Evolutionary conservation across 2,888 invertebrate genomes (phyloP), one percentile per base, ranked within the genome.

Genomic region (Clusia tigrina): DNA sequence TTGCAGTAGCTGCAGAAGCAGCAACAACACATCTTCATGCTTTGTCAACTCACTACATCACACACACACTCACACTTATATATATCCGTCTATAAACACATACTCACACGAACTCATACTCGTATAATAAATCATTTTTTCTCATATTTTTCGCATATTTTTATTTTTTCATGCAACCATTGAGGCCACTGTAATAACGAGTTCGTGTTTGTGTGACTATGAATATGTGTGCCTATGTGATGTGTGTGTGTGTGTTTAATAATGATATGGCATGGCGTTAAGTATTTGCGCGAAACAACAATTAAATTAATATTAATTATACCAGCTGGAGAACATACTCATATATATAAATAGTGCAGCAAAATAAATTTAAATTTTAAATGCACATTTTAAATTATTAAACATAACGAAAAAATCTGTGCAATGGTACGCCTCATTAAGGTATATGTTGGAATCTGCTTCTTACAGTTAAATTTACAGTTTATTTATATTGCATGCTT

Each of bases 51-150:
- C 56, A 37, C 61, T 58, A 55, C 54, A 59, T 18, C 46, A 20
- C 60, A 58, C 48, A 55, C 60, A 48, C 22, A 54, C 60, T 58
- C 56, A 52, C 48, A 63, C 62, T 46, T 62, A 62, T 42, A 71
- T 66, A 69, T n/a, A n/a, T n/a, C n/a, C n/a, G n/a, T n/a, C n/a
- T n/a, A n/a, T n/a, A n/a, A n/a, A 37, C 61, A 59, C 57, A 55
- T 60, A 22, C 46, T 17, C 60, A 58, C 48, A 55, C 60, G 52
- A 22, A 54, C 60, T 58, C 56, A 52, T 46, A 63, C 62, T 46
- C 63, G 61, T 42, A 71, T 66, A 69, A 78, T 79, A 79, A 78
- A 79, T 79, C 79, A 79, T 78, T 70, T 71, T 69, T 69, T 63
- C 73, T 76, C 76, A 72, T 74, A 76, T 71, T 76, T 70, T 71